Evolutionary conservation across 2,888 invertebrate species (phyloP).

Genomic region (Hoplodrina blanda): DNA sequence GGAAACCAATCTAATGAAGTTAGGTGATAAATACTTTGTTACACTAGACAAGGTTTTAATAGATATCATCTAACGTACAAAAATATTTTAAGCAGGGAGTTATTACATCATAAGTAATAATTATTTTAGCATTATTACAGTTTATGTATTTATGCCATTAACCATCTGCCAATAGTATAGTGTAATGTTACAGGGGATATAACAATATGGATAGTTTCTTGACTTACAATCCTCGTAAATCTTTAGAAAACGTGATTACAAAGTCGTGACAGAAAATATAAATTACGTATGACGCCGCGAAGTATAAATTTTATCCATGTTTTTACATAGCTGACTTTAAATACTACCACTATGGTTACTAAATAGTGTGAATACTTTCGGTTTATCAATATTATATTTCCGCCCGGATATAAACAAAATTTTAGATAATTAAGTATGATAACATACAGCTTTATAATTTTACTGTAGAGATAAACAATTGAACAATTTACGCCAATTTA

Average conservation of each 20-base stretch:
- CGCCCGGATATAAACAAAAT: conserved; percentile 53
- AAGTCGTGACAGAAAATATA: conserved; percentile 50
- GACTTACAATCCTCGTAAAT: conserved; percentile 49
- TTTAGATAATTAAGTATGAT: conserved; percentile 29
- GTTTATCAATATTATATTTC: conserved; percentile 45
- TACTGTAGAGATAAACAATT: conserved; percentile 52
- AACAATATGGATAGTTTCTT: conserved; percentile 42
- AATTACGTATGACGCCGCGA: conserved; percentile 53
- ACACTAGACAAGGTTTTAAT: conserved; percentile 60
- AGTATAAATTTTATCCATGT: conserved; percentile 41
- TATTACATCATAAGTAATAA: conserved; percentile 57
- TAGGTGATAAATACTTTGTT: conserved; percentile 48
- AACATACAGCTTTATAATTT: conserved; percentile 49
- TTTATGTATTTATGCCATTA: conserved; percentile 52
- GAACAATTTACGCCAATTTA: conserved; percentile 56
- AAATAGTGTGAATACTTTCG: conserved; percentile 40
- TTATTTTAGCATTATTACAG: conserved; percentile 61
- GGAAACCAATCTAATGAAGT: conserved; percentile 54
- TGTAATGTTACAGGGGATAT: conserved; percentile 50
- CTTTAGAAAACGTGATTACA: conserved; percentile 56
- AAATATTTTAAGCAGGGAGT: conserved; percentile 51
- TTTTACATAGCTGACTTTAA: conserved; percentile 56
- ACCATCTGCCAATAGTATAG: conserved; percentile 58
- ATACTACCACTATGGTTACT: conserved; percentile 51
- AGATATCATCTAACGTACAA: conserved; percentile 61